Evolutionary conservation across 1,140 invertebrate genomes (phyloP), one percentile per base, ranked within the genome.

Genomic region (Solen grandis): DNA sequence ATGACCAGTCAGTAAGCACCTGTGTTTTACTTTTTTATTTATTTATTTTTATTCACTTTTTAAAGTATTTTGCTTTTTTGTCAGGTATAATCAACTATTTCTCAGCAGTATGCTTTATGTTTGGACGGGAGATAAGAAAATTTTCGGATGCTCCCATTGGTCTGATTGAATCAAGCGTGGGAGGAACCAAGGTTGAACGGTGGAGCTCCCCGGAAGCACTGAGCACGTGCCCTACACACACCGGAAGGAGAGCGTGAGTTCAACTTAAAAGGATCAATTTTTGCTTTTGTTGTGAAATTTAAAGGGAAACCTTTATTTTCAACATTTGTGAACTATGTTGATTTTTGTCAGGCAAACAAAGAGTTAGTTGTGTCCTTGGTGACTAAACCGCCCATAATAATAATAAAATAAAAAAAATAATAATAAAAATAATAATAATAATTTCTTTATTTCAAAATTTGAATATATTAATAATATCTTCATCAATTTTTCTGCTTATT

Each of bases 151-250:
- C 38, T 60, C 73, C 73, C 36, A 65, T 76, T 16, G 73, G 73
- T 4, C 5, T 76, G 36, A 55, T 76, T 33, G 73, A 41, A 35
- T 76, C 73, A 0, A 27, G n/a, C 52, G 63, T 59, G 73, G 73
- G 73, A 33, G 73, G 59, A n/a, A 76, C 73, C 33, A 27, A 14
- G 22, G 57, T 76, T 41, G 73, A 76, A 65, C 38, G 38, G 8
- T 76, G 73, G 73, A 52, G 38, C 22, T 63, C 59, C 2, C 60
- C 57, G 8, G 59, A 46, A 22, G 73, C 73, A 33, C 50, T 76
- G 5, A 54, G 22, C 25, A 36, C 38, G 8, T 73, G 70, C n/a
- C 54, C 68, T 19, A 54, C 41, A n/a, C n/a, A n/a, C n/a, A n/a
- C n/a, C n/a, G n/a, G n/a, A 69, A 54, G 55, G 14, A 59, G 25